phyloP scores from a whole-genome alignment of 2,797 vertebrate genomes.

The Macropodus opercularis region DNA sequence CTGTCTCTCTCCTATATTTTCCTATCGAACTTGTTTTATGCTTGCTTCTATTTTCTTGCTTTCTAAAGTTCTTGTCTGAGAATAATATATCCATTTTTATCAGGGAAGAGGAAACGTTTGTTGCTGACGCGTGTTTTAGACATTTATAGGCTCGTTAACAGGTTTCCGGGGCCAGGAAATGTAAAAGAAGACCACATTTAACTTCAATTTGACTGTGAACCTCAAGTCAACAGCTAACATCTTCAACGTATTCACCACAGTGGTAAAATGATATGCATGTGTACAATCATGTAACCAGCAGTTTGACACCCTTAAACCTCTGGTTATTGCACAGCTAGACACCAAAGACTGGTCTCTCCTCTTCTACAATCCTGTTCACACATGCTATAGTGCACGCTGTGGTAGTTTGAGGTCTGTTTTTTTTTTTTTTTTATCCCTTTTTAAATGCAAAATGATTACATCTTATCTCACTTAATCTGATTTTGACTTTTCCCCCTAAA shows the following conservation, averaged over 20 bases:
- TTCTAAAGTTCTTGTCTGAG: constrained; percentile 44
- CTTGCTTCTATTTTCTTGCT: constrained; percentile 22
- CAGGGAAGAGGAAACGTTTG: constrained; percentile 56
- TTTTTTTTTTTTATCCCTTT: no score
- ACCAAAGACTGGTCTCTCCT: constrained; percentile 78
- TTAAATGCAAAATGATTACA: constrained; percentile 16
- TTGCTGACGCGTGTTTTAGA: constrained; percentile 43
- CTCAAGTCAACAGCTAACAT: constrained; percentile 19
- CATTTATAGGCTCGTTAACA: constrained; percentile 39
- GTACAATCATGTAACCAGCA: constrained; percentile 78
- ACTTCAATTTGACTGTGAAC: constrained; percentile 28
- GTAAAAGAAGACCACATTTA: constrained; percentile 18
- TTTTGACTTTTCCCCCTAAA: constrained; percentile 5
- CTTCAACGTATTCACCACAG: constrained; percentile 33
- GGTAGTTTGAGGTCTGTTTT: constrained; percentile 13
- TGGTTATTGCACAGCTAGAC: constrained; percentile 78
- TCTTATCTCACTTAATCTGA: constrained; percentile 20
- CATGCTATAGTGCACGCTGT: constrained; percentile 18
- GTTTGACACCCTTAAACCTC: constrained; percentile 44
- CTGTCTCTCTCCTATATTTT: constrained; percentile 55
- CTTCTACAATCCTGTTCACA: constrained; percentile 43
- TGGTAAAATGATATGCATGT: constrained; percentile 65
- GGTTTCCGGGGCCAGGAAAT: constrained; percentile 29
- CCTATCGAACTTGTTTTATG: constrained; percentile 57
- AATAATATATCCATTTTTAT: constrained; percentile 55